These are phyloP conservation scores for Hoplias malabaricus DNA, from an alignment of 2,113 vertebrate genomes.

Conservation along the genomic window DNA sequence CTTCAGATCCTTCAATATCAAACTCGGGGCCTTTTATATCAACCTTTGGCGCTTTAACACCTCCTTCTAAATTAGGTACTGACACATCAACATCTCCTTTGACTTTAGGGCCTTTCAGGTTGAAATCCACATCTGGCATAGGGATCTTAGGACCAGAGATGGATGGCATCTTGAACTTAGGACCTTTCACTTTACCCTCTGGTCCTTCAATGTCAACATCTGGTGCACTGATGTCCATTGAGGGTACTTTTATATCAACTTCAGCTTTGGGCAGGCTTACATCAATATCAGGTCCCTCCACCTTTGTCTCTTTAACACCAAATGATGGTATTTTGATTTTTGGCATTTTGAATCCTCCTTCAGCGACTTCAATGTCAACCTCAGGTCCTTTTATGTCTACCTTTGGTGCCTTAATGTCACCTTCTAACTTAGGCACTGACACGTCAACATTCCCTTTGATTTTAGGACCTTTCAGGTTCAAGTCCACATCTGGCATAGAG, in stretches of 20 bases:
- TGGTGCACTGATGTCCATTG: neutral
- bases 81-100: neutral
- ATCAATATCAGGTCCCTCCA: neutral
- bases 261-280: neutral
- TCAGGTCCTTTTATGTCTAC: neutral
- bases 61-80: neutral
- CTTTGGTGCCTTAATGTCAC: neutral
- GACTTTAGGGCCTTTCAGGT: neutral
- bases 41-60: neutral
- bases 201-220: neutral
- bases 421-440: neutral
- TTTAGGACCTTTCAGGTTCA: constrained; percentile 6
- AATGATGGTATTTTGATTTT: constrained; percentile 19
- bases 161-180: neutral
- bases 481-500: constrained; percentile 59
- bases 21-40: neutral
- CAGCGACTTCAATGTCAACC: neutral
- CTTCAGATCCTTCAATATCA: neutral
- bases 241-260: neutral
- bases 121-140: neutral
- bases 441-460: neutral
- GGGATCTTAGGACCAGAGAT: neutral
- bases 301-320: neutral
- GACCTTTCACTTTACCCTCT: neutral
- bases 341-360: constrained; percentile 42